phyloP scores from a whole-genome alignment of 2,113 vertebrate genomes.

The Ascaphus truei region DNA sequence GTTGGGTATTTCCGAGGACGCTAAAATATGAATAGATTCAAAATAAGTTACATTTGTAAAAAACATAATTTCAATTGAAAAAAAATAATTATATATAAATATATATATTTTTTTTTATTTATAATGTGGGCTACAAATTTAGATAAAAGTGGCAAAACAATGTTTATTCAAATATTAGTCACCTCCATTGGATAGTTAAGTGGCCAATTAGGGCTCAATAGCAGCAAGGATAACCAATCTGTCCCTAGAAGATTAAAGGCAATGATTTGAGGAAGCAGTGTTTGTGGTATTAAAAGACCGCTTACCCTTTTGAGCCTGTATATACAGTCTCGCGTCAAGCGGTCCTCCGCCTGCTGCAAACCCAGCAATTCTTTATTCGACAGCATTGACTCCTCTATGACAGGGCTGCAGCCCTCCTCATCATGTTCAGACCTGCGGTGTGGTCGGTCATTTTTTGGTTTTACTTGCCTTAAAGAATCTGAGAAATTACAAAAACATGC shows the following conservation, averaged over 20 bases:
- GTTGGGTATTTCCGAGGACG: conserved; percentile 69
- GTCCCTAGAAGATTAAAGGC: no score
- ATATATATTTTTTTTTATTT: no score
- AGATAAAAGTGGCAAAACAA: no score
- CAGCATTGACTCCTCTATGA: conserved; percentile 69
- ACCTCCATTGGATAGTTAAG: no score
- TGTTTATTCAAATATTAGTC: no score
- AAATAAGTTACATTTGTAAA: not conserved
- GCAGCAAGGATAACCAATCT: no score
- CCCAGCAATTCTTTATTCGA: conserved; percentile 68
- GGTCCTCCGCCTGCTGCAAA: conserved; percentile 71
- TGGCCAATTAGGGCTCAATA: no score
- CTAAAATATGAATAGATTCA: conserved; percentile 56
- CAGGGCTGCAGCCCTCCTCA: conserved; percentile 61
- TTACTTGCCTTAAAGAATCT: conserved; percentile 53
- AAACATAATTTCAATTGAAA: no score
- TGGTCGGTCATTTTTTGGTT: conserved; percentile 61
- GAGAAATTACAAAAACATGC: not conserved
- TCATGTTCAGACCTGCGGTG: conserved; percentile 59
- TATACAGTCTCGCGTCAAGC: conserved; percentile 72
- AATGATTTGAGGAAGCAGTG: no score
- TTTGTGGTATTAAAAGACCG: no score
- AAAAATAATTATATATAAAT: no score
- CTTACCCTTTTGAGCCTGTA: conserved; percentile 77
- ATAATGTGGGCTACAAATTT: no score